Conservation (phyloP, 35 echinoderm and acorn worm species). For the Eucidaris tribuloides region DNA sequence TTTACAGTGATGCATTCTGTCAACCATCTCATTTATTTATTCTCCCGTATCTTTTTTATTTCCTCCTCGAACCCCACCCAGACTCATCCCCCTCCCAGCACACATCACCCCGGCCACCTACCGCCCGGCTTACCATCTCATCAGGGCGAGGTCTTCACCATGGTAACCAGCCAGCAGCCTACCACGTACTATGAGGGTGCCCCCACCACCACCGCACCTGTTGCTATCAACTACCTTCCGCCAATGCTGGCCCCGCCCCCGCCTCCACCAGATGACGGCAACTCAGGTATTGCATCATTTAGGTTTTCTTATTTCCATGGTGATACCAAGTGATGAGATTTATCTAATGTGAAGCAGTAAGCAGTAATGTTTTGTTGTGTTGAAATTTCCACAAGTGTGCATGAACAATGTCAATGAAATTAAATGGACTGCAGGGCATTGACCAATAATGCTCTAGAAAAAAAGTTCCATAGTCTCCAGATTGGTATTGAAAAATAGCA, state of each 20-base stretch:
- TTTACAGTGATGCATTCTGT: too few species aligned
- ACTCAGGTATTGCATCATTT: neutral
- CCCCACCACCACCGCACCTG: neutral
- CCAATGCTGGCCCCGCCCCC: slow-evolving; percentile 6
- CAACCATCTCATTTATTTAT: too few species aligned
- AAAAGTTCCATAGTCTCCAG: neutral
- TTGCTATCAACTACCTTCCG: neutral
- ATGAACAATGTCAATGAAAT: neutral
- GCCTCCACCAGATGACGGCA: neutral
- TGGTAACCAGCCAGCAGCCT: neutral
- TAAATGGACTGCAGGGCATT: neutral
- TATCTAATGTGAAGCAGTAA: neutral
- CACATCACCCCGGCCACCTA: neutral
- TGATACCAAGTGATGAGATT: too few species aligned
- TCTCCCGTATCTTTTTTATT: neutral
- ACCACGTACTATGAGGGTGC: neutral
- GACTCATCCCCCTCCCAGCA: neutral
- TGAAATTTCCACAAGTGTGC: neutral
- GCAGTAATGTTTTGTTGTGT: neutral
- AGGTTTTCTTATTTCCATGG: too few species aligned
- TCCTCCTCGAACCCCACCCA: neutral
- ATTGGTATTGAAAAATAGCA: too few species aligned
- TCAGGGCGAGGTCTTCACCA: neutral
- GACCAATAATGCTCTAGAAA: neutral
- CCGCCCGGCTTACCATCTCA: neutral